Base-by-base conservation (phyloP, 1,140 invertebrate species). In the Meloidogyne hapla region DNA sequence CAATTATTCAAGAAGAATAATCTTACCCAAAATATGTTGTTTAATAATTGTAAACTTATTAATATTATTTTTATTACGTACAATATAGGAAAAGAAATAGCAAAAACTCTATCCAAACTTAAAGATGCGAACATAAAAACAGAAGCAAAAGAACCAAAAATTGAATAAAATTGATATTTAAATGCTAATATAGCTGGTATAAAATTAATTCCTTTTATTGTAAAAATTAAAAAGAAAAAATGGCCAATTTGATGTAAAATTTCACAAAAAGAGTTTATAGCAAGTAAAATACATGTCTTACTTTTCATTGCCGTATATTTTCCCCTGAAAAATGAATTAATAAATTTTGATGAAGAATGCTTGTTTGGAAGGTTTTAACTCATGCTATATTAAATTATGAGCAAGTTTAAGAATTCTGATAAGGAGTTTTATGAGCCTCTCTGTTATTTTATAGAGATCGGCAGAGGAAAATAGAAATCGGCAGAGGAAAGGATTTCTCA, bases 141-240 rank as follows among this genome's bases (percentile, higher is more conserved):
- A n/a, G 48, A 56, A 5, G 48, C 18, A 56, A n/a, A 56, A n/a
- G 48, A n/a, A 8, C 48, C 48, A 56, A 56, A 56, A n/a, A 56
- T 56, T 1, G 48, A 5, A 6, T n/a, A 1, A 56, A 1, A n/a
- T 56, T 56, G 48, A 21, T 56, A 56, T 56, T 56, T 56, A 56
- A 56, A 56, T 8, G 18, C 48, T 21, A 56, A 21, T 8, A 56
- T n/a, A 21, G n/a, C n/a, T 1, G 48, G 48, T 6, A 56, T 8
- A 56, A 56, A 56, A 56, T 56, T 56, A 56, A n/a, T 56, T 56
- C 48, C 48, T 56, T n/a, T n/a, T n/a, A 56, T 56, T 56, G 48
- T 56, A 56, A 56, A 56, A 56, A 56, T 56, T 56, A 56, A 56
- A 3, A n/a, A 56, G n/a, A 56, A n/a, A n/a, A 56, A 56, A 56